phyloP scores from a whole-genome alignment of 2,888 invertebrate species.

The Andrena dorsata region DNA sequence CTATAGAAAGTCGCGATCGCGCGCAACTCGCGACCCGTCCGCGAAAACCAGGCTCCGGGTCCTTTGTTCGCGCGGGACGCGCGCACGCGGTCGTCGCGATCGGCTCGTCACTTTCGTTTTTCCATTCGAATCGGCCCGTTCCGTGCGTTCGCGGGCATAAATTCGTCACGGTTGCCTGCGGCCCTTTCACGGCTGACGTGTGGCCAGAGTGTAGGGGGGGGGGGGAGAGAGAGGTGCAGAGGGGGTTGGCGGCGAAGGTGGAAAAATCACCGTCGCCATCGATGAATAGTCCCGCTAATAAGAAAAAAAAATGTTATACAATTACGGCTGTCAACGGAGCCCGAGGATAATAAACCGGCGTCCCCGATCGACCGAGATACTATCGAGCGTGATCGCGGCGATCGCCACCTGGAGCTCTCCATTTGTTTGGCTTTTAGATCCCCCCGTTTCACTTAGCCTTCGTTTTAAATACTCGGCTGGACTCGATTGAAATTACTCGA shows the following conservation, averaged over 20 bases:
- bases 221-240: neutral
- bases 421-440: constrained; percentile 24
- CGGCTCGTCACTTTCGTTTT: constrained; percentile 61
- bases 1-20: neutral
- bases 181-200: constrained; percentile 62
- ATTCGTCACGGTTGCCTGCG: constrained; percentile 63
- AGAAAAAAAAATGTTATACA: constrained; percentile 28
- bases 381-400: constrained; percentile 14
- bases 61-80: neutral
- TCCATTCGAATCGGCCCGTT: constrained; percentile 56
- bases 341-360: constrained; percentile 25
- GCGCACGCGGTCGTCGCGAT: constrained; percentile 7
- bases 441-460: neutral
- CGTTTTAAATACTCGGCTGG: neutral
- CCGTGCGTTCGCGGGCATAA: constrained; percentile 43
- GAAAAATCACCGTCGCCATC: constrained; percentile 37
- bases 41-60: neutral
- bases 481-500: neutral
- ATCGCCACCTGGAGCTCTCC: constrained; percentile 34
- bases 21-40: constrained; percentile 8
- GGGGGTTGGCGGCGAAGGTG: neutral
- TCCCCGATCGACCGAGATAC: constrained; percentile 26
- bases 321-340: constrained; percentile 47
- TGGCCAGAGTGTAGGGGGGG: neutral
- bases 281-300: constrained; percentile 39